These are phyloP conservation scores for Gopherus evgoodei DNA, from an alignment of 2,113 vertebrate species.

Conservation along the genomic window DNA sequence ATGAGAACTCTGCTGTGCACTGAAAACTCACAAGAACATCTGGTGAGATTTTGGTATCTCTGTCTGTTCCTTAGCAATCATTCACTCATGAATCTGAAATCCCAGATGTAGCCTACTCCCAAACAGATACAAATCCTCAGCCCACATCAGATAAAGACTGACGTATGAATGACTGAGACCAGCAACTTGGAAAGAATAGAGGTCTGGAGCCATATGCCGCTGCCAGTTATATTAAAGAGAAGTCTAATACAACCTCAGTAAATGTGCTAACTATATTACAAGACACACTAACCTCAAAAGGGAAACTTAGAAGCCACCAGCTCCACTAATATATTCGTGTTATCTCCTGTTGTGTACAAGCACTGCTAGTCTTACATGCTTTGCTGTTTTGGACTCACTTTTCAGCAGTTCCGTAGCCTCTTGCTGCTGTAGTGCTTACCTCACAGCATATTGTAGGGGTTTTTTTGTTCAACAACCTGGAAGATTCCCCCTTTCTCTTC, in stretches of 20 bases:
- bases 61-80: not conserved
- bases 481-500: not conserved
- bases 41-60: not conserved
- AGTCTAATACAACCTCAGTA: fast-evolving
- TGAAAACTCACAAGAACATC: not conserved
- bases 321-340: not conserved
- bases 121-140: not conserved
- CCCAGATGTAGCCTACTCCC: not conserved
- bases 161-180: not conserved
- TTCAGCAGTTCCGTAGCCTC: not conserved
- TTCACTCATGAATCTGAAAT: not conserved
- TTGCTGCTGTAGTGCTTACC: not conserved
- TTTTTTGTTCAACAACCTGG: too few species aligned
- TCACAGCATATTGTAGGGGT: fast-evolving
- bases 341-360: fast-evolving
- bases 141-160: not conserved
- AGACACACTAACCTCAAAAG: not conserved
- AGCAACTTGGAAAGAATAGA: not conserved
- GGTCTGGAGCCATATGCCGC: fast-evolving
- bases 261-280: not conserved
- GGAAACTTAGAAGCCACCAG: fast-evolving
- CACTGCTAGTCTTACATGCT: not conserved
- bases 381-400: not conserved
- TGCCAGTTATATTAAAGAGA: fast-evolving
- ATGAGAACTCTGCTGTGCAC: not conserved